Percentiles rank a stretch among this genome's conserved stretches.
phyloP scores from a whole-genome alignment of 2,797 vertebrate species.

The Gobionotothen gibberifrons region DNA sequence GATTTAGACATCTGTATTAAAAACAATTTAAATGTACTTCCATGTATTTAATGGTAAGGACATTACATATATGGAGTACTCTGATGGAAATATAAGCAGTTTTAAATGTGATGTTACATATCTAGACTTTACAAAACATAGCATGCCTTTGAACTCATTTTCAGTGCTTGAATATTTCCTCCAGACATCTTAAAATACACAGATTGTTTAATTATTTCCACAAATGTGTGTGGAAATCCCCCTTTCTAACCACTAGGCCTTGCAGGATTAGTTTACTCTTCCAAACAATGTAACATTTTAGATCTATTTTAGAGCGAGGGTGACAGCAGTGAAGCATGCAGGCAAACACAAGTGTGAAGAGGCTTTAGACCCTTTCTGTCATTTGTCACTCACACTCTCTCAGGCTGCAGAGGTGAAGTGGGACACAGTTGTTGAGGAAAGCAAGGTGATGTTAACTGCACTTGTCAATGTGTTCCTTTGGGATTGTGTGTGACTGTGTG shows the following conservation, averaged over 20 bases:
- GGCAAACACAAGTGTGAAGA: conserved; percentile 47
- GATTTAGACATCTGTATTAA: neutral
- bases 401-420: conserved; percentile 59
- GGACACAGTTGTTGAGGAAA: conserved; percentile 66
- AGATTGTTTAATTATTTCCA: conserved; percentile 2
- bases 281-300: conserved; percentile 14
- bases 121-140: neutral
- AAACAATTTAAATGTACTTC: neutral
- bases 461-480: conserved; percentile 63
- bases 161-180: conserved; percentile 7
- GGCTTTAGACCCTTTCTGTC: conserved; percentile 59
- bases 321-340: conserved; percentile 29
- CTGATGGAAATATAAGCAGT: neutral
- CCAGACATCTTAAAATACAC: conserved; percentile 14
- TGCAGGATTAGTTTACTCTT: conserved; percentile 20
- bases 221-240: neutral
- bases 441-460: conserved; percentile 66
- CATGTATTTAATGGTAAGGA: neutral
- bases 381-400: conserved; percentile 67
- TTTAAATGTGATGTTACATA: neutral
- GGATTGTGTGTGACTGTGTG: conserved; percentile 48
- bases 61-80: too few species aligned
- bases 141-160: neutral
- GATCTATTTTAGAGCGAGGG: conserved; percentile 11
- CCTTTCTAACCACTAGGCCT: conserved; percentile 21